Conservation (phyloP, 1,140 invertebrate genomes). For the Drosophila lacteicornis region DNA sequence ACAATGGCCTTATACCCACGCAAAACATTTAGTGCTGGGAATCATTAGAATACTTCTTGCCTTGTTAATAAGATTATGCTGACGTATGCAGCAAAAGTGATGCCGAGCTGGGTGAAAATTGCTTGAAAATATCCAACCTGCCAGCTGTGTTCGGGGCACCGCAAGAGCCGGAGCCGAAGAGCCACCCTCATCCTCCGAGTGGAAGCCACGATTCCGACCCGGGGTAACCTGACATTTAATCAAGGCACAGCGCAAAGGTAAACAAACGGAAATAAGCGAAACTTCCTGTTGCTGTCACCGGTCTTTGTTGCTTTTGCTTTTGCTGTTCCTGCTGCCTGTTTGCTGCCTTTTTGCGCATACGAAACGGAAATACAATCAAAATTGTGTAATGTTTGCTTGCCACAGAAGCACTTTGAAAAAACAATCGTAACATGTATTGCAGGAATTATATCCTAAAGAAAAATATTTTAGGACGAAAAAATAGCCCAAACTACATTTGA, state of each 20-base stretch:
- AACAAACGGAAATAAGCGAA: conserved; percentile 83
- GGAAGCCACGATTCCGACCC: conserved; percentile 9
- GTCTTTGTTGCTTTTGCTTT: conserved; percentile 41
- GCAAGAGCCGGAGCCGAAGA: conserved; percentile 19
- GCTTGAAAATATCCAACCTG: conserved; percentile 16
- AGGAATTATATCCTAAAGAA: neutral
- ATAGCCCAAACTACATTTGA: too few relatives aligned
- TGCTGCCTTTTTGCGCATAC: conserved; percentile 67
- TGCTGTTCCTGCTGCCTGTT: conserved; percentile 43
- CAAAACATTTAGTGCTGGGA: conserved; percentile 26
- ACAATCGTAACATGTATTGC: too few relatives aligned
- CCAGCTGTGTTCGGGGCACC: conserved; percentile 27
- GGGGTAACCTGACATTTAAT: conserved; percentile 74
- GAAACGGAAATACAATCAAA: conserved; percentile 83
- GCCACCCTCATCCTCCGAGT: conserved; percentile 20
- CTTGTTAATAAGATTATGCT: conserved; percentile 48
- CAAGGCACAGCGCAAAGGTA: conserved; percentile 78
- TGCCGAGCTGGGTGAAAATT: conserved; percentile 22
- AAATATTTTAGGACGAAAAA: too few relatives aligned
- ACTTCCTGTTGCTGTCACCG: conserved; percentile 76
- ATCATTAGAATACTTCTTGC: conserved; percentile 46
- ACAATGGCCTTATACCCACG: conserved; percentile 10
- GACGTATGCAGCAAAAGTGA: conserved; percentile 17
- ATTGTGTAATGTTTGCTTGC: conserved; percentile 79
- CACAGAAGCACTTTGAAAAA: conserved; percentile 15